A percentile compares a stretch with the other conserved stretches of the same genome.
Conservation (phyloP, 2,797 vertebrate species). For the Phylloscopus collybita region DNA sequence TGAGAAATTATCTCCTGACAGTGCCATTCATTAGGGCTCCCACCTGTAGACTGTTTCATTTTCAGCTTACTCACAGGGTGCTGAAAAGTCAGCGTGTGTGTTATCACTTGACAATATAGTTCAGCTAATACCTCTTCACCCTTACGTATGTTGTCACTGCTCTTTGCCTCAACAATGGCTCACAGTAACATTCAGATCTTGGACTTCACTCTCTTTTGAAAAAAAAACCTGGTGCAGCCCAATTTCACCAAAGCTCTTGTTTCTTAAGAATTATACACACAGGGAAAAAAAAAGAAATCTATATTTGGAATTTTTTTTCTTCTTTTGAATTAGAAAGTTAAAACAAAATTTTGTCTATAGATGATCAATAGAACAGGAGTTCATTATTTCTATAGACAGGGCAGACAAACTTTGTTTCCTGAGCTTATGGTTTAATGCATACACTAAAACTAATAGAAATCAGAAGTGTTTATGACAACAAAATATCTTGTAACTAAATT, state of each 20-base stretch:
- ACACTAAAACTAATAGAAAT: neutral
- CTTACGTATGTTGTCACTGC: neutral
- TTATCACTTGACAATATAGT: constrained; percentile 62
- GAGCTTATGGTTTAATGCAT: neutral
- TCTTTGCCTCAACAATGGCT: constrained; percentile 18
- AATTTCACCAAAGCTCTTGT: neutral
- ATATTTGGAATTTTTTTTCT: neutral
- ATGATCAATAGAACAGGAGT: neutral
- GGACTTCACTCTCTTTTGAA: neutral
- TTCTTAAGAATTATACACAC: neutral
- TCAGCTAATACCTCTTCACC: constrained; percentile 22
- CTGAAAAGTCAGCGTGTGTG: constrained; percentile 56
- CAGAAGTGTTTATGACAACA: neutral
- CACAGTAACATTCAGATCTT: neutral
- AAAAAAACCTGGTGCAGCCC: neutral
- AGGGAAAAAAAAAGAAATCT: neutral
- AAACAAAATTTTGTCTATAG: neutral
- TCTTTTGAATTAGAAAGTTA: neutral
- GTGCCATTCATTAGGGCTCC: constrained; percentile 44
- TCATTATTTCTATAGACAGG: neutral
- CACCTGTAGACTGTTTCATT: constrained; percentile 67
- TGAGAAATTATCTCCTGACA: constrained; percentile 50
- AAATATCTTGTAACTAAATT: neutral
- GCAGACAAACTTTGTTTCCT: neutral
- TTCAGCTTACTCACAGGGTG: constrained; percentile 47